Conservation (phyloP, 2,888 invertebrate species). For the Pelosia muscerda region DNA sequence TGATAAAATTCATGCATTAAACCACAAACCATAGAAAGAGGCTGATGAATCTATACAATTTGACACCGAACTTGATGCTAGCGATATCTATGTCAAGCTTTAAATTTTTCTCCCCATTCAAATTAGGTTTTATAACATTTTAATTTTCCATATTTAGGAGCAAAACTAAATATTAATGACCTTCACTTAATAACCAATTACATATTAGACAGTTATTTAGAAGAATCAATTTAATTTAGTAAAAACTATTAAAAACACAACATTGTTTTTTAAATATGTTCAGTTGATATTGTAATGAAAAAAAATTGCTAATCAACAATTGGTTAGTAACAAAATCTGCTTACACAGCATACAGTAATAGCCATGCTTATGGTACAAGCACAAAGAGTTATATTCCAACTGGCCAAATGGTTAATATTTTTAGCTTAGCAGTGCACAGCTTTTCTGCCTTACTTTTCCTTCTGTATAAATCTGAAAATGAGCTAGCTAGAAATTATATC, state of each 20-base stretch:
- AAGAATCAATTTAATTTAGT: neutral
- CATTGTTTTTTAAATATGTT: slow-evolving; percentile 6
- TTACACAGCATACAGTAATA: slow-evolving; percentile 60
- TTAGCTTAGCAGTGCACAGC: slow-evolving; percentile 41
- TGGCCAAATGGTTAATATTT: slow-evolving; percentile 48
- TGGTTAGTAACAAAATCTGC: slow-evolving; percentile 54
- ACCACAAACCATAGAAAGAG: too few species aligned
- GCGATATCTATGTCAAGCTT: too few species aligned
- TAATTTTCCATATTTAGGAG: slow-evolving; percentile 21
- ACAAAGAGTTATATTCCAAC: slow-evolving; percentile 30
- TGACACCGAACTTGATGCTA: too few species aligned
- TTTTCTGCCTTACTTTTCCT: slow-evolving; percentile 23
- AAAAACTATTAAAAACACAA: neutral
- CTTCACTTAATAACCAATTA: slow-evolving; percentile 16
- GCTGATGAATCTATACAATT: too few species aligned
- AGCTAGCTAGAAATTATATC: slow-evolving; percentile 49
- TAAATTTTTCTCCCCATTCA: too few species aligned
- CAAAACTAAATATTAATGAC: slow-evolving; percentile 3
- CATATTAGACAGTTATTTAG: neutral
- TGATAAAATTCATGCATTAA: neutral
- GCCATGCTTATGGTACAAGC: slow-evolving; percentile 62
- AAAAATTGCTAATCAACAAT: slow-evolving; percentile 57
- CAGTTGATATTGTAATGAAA: slow-evolving; percentile 31
- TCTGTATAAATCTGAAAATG: slow-evolving; percentile 2
- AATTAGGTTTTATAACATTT: too few species aligned